A percentile compares a stretch with the other conserved stretches of the same genome.
These are phyloP conservation scores for Campopleginae sp. DNA, from an alignment of 2,888 invertebrate species.

Conservation along the genomic window DNA sequence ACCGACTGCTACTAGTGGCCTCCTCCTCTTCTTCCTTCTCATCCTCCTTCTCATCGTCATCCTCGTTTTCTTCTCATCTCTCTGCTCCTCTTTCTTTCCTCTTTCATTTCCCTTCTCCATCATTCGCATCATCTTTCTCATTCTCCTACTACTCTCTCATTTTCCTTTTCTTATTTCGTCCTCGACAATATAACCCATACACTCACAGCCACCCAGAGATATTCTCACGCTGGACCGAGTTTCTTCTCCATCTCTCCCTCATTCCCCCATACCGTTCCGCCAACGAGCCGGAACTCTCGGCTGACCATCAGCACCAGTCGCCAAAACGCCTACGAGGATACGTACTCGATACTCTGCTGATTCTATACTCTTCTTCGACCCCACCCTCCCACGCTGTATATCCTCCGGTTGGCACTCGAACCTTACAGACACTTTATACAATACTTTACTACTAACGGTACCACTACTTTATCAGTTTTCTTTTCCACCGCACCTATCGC, in stretches of 20 bases:
- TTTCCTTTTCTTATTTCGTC: constrained; percentile 56
- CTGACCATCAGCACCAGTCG: constrained; percentile 53
- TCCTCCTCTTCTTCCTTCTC: constrained; percentile 32
- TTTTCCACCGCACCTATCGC: constrained; percentile 8
- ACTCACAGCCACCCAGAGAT: constrained; percentile 30
- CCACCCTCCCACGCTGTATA: background rate
- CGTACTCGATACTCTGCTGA: constrained; percentile 9
- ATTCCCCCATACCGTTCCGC: constrained; percentile 37
- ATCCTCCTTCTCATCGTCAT: constrained; percentile 27
- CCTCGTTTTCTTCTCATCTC: constrained; percentile 24
- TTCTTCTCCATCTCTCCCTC: constrained; percentile 22
- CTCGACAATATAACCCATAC: constrained; percentile 20
- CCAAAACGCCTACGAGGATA: constrained; percentile 35
- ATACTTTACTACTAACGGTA: constrained; percentile 55
- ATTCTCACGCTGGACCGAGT: constrained; percentile 34
- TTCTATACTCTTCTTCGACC: background rate
- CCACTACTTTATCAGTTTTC: constrained; percentile 41
- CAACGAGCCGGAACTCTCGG: constrained; percentile 57
- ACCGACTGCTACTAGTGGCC: constrained; percentile 43
- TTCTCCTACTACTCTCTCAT: constrained; percentile 33
- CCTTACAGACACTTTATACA: constrained; percentile 61
- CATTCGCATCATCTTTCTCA: constrained; percentile 45
- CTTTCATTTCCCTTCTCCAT: constrained; percentile 12
- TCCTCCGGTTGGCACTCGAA: constrained; percentile 41
- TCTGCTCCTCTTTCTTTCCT: constrained; percentile 31